Conservation (phyloP, 1,140 invertebrate genomes). For the Helicoverpa armigera region DNA sequence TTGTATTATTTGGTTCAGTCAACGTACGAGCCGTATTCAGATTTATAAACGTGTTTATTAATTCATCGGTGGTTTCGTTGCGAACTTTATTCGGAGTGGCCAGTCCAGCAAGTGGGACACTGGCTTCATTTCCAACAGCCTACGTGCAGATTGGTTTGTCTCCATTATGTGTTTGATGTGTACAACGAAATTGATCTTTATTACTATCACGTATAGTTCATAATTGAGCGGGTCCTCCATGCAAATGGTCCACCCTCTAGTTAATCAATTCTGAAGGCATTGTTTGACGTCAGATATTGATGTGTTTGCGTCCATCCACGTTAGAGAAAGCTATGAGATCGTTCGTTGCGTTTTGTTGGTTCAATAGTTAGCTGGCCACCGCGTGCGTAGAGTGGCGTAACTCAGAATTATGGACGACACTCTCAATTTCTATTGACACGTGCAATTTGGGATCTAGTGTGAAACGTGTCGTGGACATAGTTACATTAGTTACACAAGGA, state of each 20-base stretch:
- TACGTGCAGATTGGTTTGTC: conserved; percentile 55
- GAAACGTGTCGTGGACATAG: conserved; percentile 9
- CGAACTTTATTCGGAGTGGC: conserved; percentile 62
- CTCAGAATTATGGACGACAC: conserved; percentile 62
- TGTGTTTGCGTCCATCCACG: conserved; percentile 51
- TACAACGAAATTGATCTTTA: conserved; percentile 41
- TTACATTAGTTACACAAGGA: conserved; percentile 43
- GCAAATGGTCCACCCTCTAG: conserved; percentile 26
- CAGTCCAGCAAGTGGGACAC: conserved; percentile 58
- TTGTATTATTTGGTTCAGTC: conserved; percentile 19
- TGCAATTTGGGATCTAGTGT: conserved; percentile 58
- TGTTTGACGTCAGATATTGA: conserved; percentile 60
- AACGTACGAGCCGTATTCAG: conserved; percentile 38
- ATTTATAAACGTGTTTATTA: conserved; percentile 55
- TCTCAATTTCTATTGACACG: conserved; percentile 67
- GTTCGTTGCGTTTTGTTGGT: conserved; percentile 59
- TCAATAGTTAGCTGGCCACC: conserved; percentile 58
- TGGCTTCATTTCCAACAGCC: conserved; percentile 55
- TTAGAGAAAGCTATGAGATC: conserved; percentile 63
- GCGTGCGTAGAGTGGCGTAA: conserved; percentile 65
- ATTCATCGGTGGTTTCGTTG: conserved; percentile 60
- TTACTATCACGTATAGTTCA: conserved; percentile 48
- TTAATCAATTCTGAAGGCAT: conserved; percentile 35
- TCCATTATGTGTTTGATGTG: conserved; percentile 1
- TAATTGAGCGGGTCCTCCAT: conserved; percentile 40